Evolutionary conservation across 2,888 invertebrate genomes (phyloP).

Genomic region (Campoletis raptor): DNA sequence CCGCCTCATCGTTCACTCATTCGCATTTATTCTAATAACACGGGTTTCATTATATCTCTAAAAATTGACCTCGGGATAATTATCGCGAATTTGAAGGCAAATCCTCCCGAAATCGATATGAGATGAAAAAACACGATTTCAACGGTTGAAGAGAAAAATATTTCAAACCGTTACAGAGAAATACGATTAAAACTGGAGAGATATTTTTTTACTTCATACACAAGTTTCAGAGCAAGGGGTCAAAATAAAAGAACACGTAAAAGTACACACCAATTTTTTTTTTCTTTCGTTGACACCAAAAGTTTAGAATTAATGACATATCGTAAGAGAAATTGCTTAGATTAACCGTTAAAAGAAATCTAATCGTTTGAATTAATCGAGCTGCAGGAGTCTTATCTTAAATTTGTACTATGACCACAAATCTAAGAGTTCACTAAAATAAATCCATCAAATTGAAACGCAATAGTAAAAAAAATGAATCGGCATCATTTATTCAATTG

Average conservation of each 20-base stretch:
- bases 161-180: neutral
- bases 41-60: neutral
- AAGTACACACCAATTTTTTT: neutral
- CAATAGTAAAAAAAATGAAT: neutral
- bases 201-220: neutral
- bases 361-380: neutral
- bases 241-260: neutral
- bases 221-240: neutral
- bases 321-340: neutral
- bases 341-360: neutral
- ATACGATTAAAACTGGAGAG: neutral
- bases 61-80: neutral
- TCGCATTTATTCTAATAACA: constrained; percentile 23
- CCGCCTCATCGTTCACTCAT: constrained; percentile 28
- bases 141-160: neutral
- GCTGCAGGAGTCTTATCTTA: neutral
- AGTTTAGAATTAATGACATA: neutral
- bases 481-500: neutral
- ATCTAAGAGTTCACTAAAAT: neutral
- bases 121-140: neutral
- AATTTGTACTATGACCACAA: neutral
- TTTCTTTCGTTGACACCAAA: neutral
- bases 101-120: neutral
- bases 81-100: neutral
- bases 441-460: neutral